Percentiles rank a stretch among this genome's conserved stretches.
Evolutionary conservation across 2,888 invertebrate genomes (phyloP).

Genomic region (Linyphia triangularis): DNA sequence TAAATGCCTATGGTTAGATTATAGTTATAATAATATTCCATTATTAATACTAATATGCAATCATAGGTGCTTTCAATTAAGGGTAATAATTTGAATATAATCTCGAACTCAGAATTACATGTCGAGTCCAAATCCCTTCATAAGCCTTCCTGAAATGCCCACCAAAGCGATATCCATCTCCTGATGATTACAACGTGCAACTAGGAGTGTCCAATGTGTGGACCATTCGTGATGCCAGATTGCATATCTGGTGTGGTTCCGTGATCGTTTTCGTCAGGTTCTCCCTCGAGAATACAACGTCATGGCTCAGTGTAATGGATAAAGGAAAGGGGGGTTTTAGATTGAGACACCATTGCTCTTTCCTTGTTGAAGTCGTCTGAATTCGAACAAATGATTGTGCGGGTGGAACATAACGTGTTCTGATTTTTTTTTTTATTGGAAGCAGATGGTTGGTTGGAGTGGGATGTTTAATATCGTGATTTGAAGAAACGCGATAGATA

Average conservation of each 20-base stretch:
- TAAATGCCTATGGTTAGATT: no score
- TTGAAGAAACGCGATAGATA: neutral
- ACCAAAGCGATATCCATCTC: neutral
- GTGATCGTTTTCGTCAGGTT: constrained; percentile 49
- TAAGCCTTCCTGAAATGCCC: neutral
- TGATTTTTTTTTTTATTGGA: neutral
- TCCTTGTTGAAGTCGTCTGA: neutral
- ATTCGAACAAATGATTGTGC: neutral
- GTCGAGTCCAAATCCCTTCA: neutral
- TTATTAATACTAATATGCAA: no score
- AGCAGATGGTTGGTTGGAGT: neutral
- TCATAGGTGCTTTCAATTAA: no score
- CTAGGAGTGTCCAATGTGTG: neutral
- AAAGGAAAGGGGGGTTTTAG: neutral
- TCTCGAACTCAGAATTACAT: no score
- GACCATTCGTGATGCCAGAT: constrained; percentile 52
- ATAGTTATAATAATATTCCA: no score
- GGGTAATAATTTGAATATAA: no score
- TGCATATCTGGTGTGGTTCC: constrained; percentile 50
- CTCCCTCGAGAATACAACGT: constrained; percentile 31
- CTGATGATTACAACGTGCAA: constrained; percentile 4
- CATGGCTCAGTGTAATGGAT: constrained; percentile 15
- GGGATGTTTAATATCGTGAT: neutral
- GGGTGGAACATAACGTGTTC: neutral
- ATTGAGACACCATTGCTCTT: neutral